These are phyloP conservation scores for Aphodius sticticus DNA, from an alignment of 2,888 invertebrate species.

Conservation along the genomic window DNA sequence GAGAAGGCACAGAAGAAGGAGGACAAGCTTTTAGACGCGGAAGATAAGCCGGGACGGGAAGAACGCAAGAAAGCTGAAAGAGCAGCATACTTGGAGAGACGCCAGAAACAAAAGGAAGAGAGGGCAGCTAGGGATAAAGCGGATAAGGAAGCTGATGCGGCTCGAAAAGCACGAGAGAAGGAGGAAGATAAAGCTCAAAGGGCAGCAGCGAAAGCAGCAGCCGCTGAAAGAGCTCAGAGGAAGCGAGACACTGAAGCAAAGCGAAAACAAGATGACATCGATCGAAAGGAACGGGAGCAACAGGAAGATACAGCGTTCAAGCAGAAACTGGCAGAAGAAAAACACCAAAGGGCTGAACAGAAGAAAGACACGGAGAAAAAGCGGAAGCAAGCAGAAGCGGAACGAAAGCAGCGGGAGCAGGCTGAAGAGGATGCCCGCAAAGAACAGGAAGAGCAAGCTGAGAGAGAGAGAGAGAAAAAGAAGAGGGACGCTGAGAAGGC, in stretches of 20 bases:
- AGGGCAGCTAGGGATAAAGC: not conserved
- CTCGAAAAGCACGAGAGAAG: not conserved
- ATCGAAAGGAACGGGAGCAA: not conserved
- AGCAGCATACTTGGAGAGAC: not conserved
- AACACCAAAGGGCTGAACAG: not conserved
- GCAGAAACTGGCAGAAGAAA: not conserved
- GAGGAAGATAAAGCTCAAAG: not conserved
- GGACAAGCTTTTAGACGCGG: not conserved
- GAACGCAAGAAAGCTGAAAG: not conserved
- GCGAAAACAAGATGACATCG: not conserved
- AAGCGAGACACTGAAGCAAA: not conserved
- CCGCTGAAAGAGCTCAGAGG: not conserved
- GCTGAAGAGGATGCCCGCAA: not conserved
- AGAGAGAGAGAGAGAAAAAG: not conserved
- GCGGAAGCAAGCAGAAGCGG: not conserved
- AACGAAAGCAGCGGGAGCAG: not conserved
- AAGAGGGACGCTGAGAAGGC: not conserved
- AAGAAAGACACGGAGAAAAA: not conserved
- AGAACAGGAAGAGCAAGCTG: not conserved
- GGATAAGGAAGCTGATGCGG: not conserved
- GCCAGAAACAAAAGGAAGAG: not conserved
- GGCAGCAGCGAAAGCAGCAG: slow-evolving; percentile 5
- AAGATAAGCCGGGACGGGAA: not conserved
- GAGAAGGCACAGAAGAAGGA: slow-evolving; percentile 20
- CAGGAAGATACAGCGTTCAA: not conserved